A percentile compares a stretch with the other conserved stretches of the same genome.
phyloP scores from a whole-genome alignment of 2,888 invertebrate species.

The Argyra leucocephala region DNA sequence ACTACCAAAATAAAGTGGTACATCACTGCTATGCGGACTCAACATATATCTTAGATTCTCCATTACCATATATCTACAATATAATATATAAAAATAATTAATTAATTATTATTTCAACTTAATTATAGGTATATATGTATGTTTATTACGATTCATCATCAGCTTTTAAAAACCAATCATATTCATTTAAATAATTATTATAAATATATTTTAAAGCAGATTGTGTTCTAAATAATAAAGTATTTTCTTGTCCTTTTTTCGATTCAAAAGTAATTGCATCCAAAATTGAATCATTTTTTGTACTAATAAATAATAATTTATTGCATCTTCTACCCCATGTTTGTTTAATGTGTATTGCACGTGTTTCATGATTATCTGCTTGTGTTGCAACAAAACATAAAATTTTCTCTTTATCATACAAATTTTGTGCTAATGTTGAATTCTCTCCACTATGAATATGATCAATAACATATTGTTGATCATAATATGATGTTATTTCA shows the following conservation, averaged over 20 bases:
- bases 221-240: slow-evolving; percentile 92
- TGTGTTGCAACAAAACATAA: slow-evolving; percentile 91
- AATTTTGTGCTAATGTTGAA: slow-evolving; percentile 50
- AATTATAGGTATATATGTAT: background rate
- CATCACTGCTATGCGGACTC: slow-evolving; percentile 56
- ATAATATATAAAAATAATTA: slow-evolving; percentile 2
- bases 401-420: slow-evolving; percentile 64
- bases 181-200: slow-evolving; percentile 67
- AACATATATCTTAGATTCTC: slow-evolving; percentile 88
- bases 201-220: slow-evolving; percentile 81
- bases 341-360: slow-evolving; percentile 78
- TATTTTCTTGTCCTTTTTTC: slow-evolving; percentile 75
- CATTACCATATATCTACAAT: slow-evolving; percentile 68
- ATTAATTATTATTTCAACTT: background rate
- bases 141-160: slow-evolving; percentile 91
- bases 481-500: no score
- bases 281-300: slow-evolving; percentile 62
- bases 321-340: slow-evolving; percentile 88
- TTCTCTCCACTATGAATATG: background rate
- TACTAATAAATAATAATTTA: slow-evolving; percentile 71
- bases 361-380: slow-evolving; percentile 71
- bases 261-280: slow-evolving; percentile 50
- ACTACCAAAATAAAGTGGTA: slow-evolving; percentile 79
- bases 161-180: slow-evolving; percentile 97
- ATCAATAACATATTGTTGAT: no score